phyloP scores from a whole-genome alignment of 1,140 invertebrate genomes.

The Pseudomyrmex concolor region DNA sequence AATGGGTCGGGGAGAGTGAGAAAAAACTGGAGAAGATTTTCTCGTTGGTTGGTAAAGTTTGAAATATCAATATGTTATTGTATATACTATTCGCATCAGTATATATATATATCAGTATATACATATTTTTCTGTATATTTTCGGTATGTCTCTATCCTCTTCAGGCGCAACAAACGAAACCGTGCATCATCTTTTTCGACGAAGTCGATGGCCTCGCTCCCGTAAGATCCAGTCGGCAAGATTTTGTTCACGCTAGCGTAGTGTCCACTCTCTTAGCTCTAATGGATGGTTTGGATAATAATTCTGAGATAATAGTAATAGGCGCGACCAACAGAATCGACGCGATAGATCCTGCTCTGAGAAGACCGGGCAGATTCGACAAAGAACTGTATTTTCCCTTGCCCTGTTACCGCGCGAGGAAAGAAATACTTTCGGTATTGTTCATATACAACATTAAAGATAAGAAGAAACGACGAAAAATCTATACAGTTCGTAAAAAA shows the following conservation, averaged over 20 bases:
- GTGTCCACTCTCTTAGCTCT: constrained; percentile 88
- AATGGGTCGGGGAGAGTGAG: constrained; percentile 86
- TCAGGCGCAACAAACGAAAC: constrained; percentile 89
- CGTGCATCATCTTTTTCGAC: constrained; percentile 91
- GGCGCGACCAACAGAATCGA: constrained; percentile 91
- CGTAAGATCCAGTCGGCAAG: constrained; percentile 87
- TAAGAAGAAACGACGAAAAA: background rate
- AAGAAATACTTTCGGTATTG: constrained; percentile 86
- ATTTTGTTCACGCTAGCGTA: constrained; percentile 88
- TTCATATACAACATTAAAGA: background rate
- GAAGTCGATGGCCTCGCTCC: constrained; percentile 91
- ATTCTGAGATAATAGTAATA: constrained; percentile 89
- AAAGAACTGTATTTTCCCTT: constrained; percentile 84
- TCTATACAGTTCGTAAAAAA: background rate
- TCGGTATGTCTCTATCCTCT: background rate
- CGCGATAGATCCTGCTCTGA: constrained; percentile 90
- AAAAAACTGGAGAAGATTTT: constrained; percentile 85
- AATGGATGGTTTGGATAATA: constrained; percentile 90
- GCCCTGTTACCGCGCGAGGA: constrained; percentile 81
- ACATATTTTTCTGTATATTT: background rate
- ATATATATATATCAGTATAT: background rate
- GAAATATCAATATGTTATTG: background rate
- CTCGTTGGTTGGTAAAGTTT: constrained; percentile 47
- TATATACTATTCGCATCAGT: background rate
- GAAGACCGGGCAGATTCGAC: constrained; percentile 90